Base-by-base conservation (phyloP, 1,140 invertebrate species). In the Brachionus plicatilis region DNA sequence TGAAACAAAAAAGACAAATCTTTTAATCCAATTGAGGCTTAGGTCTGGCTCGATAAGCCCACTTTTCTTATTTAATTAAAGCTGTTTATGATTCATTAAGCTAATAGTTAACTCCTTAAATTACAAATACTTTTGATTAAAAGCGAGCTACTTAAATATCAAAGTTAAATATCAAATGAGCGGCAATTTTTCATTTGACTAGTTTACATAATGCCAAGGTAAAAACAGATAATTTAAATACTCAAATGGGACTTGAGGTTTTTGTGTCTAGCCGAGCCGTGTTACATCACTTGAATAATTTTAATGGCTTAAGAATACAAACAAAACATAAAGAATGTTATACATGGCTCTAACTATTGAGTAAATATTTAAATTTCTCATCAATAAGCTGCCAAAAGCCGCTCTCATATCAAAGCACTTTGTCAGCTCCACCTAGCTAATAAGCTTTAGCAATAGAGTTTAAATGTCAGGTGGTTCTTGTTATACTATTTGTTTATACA, bases 361-460 rank as follows among this genome's bases (percentile, higher is more conserved):
- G 17, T 47, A 72, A 72, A 72, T 72, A 72, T 72, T 72, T 72
- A 47, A 72, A 72, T 72, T 72, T 72, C 68, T 72, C 68, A 72
- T 72, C 33, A 72, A 43, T 72, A 72, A 72, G 68, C 41, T 43
- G 66, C 14, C 66, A 41, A 41, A 33, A 41, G 33, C 66, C 27
- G 66, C 66, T 68, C 14, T 14, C 3, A 14, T 33, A 68, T 33
- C 66, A 33, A 68, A 33, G 66, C 12, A 33, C 27, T 12, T 41
- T 41, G 33, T 8, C 66, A 68, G 33, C 66, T 33, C 66, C 27
- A 68, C 66, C 27, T 68, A 68, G 27, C 27, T 41, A 68, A 68
- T 33, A 68, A 68, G 33, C 68, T 43, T 37, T 72, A 41, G 41
- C 41, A 72, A 72, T 72, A 37, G 33, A 41, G 12, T n/a, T 7